phyloP scores from a whole-genome alignment of 2,888 invertebrate genomes.

The Mimachlamys varia region DNA sequence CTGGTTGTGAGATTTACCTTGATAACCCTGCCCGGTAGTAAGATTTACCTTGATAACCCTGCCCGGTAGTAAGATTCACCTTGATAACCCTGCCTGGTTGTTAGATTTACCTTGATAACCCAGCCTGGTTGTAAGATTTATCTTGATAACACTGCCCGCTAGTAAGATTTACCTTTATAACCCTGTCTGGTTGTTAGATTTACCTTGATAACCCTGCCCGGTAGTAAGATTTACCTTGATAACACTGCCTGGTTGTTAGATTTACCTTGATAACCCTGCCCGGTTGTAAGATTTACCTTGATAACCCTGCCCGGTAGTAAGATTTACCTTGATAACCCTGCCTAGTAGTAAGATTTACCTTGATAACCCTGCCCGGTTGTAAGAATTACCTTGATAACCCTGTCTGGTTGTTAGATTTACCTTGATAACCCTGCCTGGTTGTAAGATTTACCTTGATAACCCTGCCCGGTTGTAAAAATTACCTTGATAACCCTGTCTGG shows the following conservation, averaged over 20 bases:
- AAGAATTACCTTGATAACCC: not conserved
- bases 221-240: not conserved
- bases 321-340: not conserved
- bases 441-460: not conserved
- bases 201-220: not conserved
- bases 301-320: not conserved
- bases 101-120: no score
- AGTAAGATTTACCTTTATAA: no score
- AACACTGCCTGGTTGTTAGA: not conserved
- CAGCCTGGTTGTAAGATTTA: no score
- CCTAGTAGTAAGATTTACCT: not conserved
- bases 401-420: not conserved
- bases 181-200: not conserved
- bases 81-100: no score
- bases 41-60: no score
- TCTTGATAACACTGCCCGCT: no score
- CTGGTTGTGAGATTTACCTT: no score
- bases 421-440: not conserved
- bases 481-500: not conserved
- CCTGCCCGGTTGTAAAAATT: not conserved
- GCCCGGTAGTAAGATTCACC: no score
- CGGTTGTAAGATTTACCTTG: not conserved
- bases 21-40: no score
- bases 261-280: not conserved
- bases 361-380: not conserved